These are phyloP conservation scores for Leucosticte australis DNA, from an alignment of 2,113 vertebrate species.

Conservation along the genomic window DNA sequence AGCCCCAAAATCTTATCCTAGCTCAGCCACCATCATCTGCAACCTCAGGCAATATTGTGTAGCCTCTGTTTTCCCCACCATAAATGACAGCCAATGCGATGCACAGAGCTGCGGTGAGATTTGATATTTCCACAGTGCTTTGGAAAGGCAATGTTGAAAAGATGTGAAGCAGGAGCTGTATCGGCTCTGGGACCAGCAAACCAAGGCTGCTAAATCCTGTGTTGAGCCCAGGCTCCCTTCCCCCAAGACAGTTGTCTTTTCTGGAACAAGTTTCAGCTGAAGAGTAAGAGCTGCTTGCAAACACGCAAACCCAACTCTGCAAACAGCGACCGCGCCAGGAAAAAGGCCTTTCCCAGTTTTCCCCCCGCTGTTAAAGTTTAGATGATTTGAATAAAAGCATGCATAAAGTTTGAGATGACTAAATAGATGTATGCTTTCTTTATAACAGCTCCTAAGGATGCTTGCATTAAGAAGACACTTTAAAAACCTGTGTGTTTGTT, in stretches of 20 bases:
- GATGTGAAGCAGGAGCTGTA: not conserved
- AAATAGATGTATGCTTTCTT: not conserved
- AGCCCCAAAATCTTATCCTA: not conserved
- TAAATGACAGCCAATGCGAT: not conserved
- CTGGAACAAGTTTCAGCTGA: slow-evolving; percentile 60
- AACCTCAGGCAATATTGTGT: not conserved
- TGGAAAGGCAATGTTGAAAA: slow-evolving; percentile 4
- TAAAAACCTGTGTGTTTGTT: not conserved
- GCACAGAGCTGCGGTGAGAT: not conserved
- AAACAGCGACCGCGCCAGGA: not conserved
- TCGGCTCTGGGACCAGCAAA: slow-evolving; percentile 16
- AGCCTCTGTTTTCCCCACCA: not conserved
- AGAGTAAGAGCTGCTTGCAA: slow-evolving; percentile 56
- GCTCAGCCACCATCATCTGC: not conserved
- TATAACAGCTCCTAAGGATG: not conserved
- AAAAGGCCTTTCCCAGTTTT: slow-evolving; percentile 7
- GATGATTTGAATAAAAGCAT: not conserved
- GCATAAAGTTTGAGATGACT: not conserved
- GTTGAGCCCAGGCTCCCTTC: slow-evolving; percentile 23
- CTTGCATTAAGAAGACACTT: not conserved
- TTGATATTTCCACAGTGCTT: not conserved
- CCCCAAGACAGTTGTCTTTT: slow-evolving; percentile 54
- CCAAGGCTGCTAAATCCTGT: slow-evolving; percentile 9
- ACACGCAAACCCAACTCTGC: slow-evolving; percentile 24
- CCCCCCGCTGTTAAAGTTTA: not conserved